Evolutionary conservation across 2,888 invertebrate species (phyloP), one percentile per base, ranked within the genome.

Genomic region (Mesodorylaimus sp.): DNA sequence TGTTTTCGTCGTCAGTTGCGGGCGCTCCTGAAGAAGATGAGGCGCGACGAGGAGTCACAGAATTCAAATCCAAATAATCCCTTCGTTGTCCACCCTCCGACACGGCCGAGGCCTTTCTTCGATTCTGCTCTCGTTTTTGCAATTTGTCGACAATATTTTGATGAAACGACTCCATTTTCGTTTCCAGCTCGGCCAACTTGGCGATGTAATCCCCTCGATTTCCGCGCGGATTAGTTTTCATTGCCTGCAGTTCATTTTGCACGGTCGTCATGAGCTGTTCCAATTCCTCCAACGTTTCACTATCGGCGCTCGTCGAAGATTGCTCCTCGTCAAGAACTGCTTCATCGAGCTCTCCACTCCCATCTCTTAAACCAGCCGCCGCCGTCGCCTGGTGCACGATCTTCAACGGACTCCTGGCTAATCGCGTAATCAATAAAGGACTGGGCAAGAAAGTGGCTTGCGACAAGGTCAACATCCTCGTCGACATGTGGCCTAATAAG

Each of bases 91-190:
- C n/a, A n/a, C n/a, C n/a, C n/a, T n/a, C n/a, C n/a, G n/a, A n/a
- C n/a, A n/a, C n/a, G n/a, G n/a, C n/a, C n/a, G n/a, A n/a, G n/a
- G n/a, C n/a, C n/a, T n/a, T n/a, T n/a, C n/a, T n/a, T n/a, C n/a
- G n/a, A n/a, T n/a, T n/a, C n/a, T n/a, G n/a, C n/a, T n/a, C n/a
- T n/a, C n/a, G n/a, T 32, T 16, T 7, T 32, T 32, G 16, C 23
- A 46, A 26, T 37, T 39, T 28, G 24, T 29, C n/a, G 5, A 45
- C 44, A 38, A 55, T 55, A 19, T 44, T 45, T 2, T 43, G 43
- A 39, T 57, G 57, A 39, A 57, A 55, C 23, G 37, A 37, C 39
- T 57, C 53, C 57, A 57, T 57, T 29, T 53, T 43, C 2, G 13
- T 41, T 48, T 57, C 57, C 27, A 56, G 46, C 23, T 52, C 51